Percentiles rank a stretch among this genome's conserved stretches.
These are phyloP conservation scores for Pomatorhinus ruficollis DNA, from an alignment of 2,113 vertebrate genomes.

Conservation along the genomic window DNA sequence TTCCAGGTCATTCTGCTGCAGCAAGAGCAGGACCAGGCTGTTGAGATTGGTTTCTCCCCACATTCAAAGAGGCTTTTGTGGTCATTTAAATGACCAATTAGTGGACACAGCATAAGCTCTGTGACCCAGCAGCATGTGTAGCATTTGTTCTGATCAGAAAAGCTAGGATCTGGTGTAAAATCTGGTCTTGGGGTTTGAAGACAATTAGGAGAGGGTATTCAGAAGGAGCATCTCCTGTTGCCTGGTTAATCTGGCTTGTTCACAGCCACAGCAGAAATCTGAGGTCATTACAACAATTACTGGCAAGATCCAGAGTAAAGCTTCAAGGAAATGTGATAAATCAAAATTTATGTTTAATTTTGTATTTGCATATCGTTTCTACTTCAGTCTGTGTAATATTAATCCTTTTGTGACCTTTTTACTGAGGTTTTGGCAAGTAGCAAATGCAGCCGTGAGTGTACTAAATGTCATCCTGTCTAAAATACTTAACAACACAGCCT, in stretches of 20 bases:
- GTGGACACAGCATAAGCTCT: neutral
- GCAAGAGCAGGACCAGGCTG: neutral
- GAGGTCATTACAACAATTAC: neutral
- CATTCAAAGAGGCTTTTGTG: neutral
- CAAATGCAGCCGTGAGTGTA: neutral
- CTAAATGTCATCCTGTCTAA: conserved; percentile 16
- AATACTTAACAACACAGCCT: neutral
- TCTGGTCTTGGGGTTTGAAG: neutral
- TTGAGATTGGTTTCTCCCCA: neutral
- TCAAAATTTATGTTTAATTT: neutral
- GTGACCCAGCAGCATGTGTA: neutral
- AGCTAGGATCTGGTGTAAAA: neutral
- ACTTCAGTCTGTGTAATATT: neutral
- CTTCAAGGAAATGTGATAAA: neutral
- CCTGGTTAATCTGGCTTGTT: neutral
- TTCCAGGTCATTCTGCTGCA: neutral
- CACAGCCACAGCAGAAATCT: neutral
- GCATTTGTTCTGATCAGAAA: neutral
- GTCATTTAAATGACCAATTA: neutral
- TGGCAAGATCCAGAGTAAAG: neutral
- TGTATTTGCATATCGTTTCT: neutral
- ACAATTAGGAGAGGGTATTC: neutral
- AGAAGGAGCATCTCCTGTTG: neutral
- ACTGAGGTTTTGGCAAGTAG: neutral
- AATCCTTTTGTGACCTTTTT: conserved; percentile 8